Percentiles rank a stretch among this genome's conserved stretches.
Evolutionary conservation across 2,888 invertebrate species (phyloP).

Genomic region (Eupithecia inturbata): DNA sequence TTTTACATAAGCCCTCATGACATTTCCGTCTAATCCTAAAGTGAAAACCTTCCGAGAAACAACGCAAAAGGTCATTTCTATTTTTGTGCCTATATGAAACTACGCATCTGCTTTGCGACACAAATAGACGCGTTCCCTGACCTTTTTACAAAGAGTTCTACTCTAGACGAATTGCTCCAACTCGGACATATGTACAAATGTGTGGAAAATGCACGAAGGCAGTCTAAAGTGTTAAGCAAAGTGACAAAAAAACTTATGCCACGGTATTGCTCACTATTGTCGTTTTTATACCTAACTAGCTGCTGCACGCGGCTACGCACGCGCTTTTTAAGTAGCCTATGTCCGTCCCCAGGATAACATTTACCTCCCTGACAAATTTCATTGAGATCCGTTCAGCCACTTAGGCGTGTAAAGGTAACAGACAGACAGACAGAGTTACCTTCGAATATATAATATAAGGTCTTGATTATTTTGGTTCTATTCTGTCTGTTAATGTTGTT

Average conservation of each 20-base stretch:
- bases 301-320: too few species aligned
- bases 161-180: neutral
- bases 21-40: neutral
- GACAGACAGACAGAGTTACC: too few species aligned
- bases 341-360: too few species aligned
- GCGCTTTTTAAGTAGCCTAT: too few species aligned
- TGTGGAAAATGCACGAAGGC: neutral
- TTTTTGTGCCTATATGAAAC: slow-evolving; percentile 13
- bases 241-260: neutral
- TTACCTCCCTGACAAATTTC: too few species aligned
- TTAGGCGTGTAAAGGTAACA: too few species aligned
- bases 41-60: neutral
- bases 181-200: neutral
- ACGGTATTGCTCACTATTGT: neutral
- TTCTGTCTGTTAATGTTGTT: neutral
- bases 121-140: slow-evolving; percentile 8
- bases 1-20: neutral
- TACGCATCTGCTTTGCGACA: slow-evolving; percentile 10
- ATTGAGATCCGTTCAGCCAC: too few species aligned
- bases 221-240: neutral
- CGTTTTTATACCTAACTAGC: neutral
- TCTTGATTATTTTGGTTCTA: too few species aligned
- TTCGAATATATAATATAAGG: too few species aligned
- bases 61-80: slow-evolving; percentile 15
- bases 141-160: neutral